Percentiles rank a stretch among this genome's conserved stretches.
Conservation (phyloP, 2,888 invertebrate genomes). For the Cynaeus angustus region DNA sequence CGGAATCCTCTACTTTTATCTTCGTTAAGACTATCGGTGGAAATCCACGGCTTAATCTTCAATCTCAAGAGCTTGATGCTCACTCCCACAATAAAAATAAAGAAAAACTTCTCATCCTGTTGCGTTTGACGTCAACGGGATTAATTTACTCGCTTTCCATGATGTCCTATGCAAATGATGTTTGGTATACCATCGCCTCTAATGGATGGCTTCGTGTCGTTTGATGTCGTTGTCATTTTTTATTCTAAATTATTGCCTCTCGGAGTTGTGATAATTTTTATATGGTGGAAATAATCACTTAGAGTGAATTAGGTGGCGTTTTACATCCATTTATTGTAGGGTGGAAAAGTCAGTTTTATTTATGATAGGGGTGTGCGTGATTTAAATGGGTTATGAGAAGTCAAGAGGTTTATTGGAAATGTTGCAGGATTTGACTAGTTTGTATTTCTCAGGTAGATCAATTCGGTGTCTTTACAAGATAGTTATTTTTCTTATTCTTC, state of each 20-base stretch:
- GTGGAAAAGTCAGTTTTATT: neutral
- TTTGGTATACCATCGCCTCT: neutral
- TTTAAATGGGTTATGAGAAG: neutral
- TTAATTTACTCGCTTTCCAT: conserved; percentile 17
- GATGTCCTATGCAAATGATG: conserved; percentile 8
- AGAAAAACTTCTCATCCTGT: conserved; percentile 9
- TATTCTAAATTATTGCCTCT: conserved; percentile 3
- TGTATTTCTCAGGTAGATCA: too few species aligned
- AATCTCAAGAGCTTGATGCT: conserved; percentile 2
- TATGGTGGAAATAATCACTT: conserved; percentile 5
- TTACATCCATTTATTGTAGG: neutral
- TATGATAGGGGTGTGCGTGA: neutral
- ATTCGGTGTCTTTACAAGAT: too few species aligned
- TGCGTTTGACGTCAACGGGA: conserved; percentile 15
- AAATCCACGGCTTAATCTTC: conserved; percentile 9
- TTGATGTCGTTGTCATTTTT: conserved; percentile 6
- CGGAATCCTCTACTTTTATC: conserved; percentile 13
- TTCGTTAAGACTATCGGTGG: conserved; percentile 27
- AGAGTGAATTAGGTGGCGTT: neutral
- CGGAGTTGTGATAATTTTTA: neutral
- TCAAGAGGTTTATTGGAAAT: too few species aligned
- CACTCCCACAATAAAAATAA: conserved; percentile 22
- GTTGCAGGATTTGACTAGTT: too few species aligned
- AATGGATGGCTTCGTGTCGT: neutral
- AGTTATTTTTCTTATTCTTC: too few species aligned